Evolutionary conservation across 2,113 vertebrate genomes (phyloP), one percentile per base, ranked within the genome.

Genomic region (Gyps fulvus): DNA sequence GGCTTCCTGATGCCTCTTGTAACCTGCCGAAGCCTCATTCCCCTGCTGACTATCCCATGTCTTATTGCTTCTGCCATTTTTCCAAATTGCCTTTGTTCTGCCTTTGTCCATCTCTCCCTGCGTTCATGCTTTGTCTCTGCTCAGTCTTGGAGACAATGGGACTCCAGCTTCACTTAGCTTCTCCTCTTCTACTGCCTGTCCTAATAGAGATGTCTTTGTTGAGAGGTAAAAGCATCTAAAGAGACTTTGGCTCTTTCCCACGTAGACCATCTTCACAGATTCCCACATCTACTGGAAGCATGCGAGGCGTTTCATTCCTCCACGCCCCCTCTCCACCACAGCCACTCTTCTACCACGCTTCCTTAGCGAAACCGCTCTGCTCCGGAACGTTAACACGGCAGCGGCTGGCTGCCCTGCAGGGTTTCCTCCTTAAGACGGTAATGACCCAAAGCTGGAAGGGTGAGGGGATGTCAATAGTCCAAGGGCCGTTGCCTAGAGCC

Each of bases 231-330:
- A 84, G 55, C 70, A 49, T 36, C 74, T 65, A 34, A 72, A 77
- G 25, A 45, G 66, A 31, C 66, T 50, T 62, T 31, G n/a, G 42
- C 66, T 79, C 47, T 82, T 65, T 62, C 77, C 77, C 72, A 27
- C 0, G 8, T 6, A 66, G 72, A 47, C 42, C 54, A 70, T 26
- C 61, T 65, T 50, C 70, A 55, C 55, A 45, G 42, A 52, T 25
- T 72, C 36, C 84, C 57, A 20, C 34, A 40, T 14, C 57, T 63
- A 45, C 42, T 2, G 23, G 40, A 55, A 57, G 49, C 43, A 16
- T 0, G 2, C 0, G 13, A 82, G 34, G 32, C 6, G 11, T 76
- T 90, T 34, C 21, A 50, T 29, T 62, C 52, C 57, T 11, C 13
- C 31, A 36, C 22, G 1, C 13, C 67, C 49, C 11, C 27, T 65